Conservation (phyloP, 2,113 vertebrate genomes). For the Malurus elegans region DNA sequence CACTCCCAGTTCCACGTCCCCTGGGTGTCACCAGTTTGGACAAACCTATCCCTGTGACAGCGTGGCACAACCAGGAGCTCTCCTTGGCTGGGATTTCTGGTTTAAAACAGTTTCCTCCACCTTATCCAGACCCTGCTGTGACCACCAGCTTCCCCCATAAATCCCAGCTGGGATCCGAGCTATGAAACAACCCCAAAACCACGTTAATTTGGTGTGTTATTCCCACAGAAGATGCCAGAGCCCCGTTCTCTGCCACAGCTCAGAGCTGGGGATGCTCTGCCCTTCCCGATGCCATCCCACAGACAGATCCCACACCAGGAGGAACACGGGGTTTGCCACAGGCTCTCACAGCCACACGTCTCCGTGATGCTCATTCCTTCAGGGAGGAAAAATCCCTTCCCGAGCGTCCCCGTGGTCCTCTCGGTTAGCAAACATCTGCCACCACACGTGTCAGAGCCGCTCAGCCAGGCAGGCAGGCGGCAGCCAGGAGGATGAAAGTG, state of each 20-base stretch:
- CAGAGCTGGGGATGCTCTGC: accelerated
- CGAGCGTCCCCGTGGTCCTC: neutral
- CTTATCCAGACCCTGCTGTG: neutral
- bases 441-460: neutral
- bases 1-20: neutral
- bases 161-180: neutral
- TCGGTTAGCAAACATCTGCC: neutral
- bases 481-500: neutral
- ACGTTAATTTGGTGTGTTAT: accelerated
- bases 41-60: neutral
- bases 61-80: neutral
- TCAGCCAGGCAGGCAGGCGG: neutral
- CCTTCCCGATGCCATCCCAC: neutral
- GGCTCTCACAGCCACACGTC: neutral
- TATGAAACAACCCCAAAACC: accelerated
- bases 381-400: neutral
- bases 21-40: accelerated
- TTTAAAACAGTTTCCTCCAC: neutral
- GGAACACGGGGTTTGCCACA: neutral
- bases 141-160: neutral
- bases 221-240: neutral
- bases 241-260: accelerated
- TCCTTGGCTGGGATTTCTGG: accelerated
- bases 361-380: neutral
- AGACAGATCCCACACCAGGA: accelerated